phyloP scores from a whole-genome alignment of 2,888 invertebrate species.

The Acanthosepion esculentum region DNA sequence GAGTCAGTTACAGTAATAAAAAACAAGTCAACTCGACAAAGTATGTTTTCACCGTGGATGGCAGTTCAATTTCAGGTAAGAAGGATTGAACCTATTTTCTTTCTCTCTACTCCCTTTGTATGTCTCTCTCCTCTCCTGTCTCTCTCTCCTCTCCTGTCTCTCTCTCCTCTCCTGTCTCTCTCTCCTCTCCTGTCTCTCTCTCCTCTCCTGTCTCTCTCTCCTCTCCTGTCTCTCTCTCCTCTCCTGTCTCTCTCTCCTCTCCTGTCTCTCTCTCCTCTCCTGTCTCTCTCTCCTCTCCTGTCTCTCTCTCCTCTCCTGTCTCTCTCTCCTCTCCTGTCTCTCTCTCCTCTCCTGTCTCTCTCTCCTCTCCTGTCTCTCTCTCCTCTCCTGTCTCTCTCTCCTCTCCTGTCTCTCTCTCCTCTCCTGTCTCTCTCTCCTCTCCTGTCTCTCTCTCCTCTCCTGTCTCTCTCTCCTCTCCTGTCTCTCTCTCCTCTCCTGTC shows the following conservation, averaged over 20 bases:
- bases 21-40: background rate
- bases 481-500: no score
- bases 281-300: background rate
- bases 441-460: no score
- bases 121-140: background rate
- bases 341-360: background rate
- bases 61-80: background rate
- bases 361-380: background rate
- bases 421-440: no score
- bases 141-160: background rate
- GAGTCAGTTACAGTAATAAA: background rate
- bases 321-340: background rate
- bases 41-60: background rate
- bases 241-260: background rate
- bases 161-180: no score
- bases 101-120: background rate
- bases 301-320: background rate
- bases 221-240: background rate
- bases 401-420: no score
- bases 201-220: no score
- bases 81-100: background rate
- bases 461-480: no score
- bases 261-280: accelerated
- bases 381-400: background rate
- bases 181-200: no score